Base-by-base conservation (phyloP, 1,140 invertebrate species). In the Drosophila repletoides region DNA sequence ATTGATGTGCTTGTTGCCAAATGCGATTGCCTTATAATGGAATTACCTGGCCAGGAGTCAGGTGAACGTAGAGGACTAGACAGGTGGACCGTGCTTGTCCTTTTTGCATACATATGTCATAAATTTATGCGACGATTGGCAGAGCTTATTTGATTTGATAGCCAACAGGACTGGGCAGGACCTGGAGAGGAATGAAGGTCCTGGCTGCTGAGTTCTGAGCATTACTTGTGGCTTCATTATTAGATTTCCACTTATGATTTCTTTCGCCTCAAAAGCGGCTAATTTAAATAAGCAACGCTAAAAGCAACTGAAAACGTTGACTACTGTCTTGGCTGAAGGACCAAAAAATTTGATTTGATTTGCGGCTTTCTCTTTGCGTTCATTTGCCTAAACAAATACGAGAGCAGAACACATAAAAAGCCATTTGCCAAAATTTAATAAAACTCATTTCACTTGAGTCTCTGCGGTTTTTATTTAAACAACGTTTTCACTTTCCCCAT, bases 111-210 rank as follows among this genome's bases (percentile, higher is more conserved):
- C 74, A 86, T 65, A 72, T 86, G 75, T 64, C 75, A 84, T 80
- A 72, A 64, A 75, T 86, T 86, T 66, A 69, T 80, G 71, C 71
- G 56, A 80, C 80, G 80, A 80, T 84, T 86, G 80, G 75, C 59
- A 76, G 72, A 69, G 76, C 75, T 73, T 40, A 86, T 86, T 86
- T 77, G 75, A 86, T 86, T 86, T 80, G 72, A 75, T 79, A 52
- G 59, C 48, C 66, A n/a, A n/a, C n/a, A n/a, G n/a, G n/a, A n/a
- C n/a, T n/a, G n/a, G n/a, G n/a, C n/a, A n/a, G n/a, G n/a, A n/a
- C n/a, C n/a, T n/a, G n/a, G n/a, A n/a, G n/a, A n/a, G n/a, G n/a
- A n/a, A n/a, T n/a, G n/a, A 9, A 19, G 0, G 2, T 21, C 2
- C 14, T 12, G 9, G 26, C 24, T 21, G 15, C 29, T 5, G 15